Base-by-base conservation (phyloP, 2,797 vertebrate species). In the Chromis chromis region DNA sequence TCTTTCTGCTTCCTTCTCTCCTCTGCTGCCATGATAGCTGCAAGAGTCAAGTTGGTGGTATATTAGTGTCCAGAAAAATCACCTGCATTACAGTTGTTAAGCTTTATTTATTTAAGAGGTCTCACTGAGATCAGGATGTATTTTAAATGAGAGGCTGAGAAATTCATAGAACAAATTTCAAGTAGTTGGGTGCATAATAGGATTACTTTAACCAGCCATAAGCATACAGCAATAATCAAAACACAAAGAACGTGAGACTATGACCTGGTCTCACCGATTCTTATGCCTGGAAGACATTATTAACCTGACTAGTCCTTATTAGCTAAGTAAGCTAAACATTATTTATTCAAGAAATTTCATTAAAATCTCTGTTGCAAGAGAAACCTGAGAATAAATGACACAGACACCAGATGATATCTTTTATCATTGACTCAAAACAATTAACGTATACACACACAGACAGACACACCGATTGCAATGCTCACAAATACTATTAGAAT, bases 21-120 rank as follows among this genome's bases (percentile, higher is more conserved):
- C 91, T 99, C 98, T 1, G 98, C 98, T 79, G 97, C 98, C 96
- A 99, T 98, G 93, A 99, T 98, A 86, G 98, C 98, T 99, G 83
- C 89, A 89, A 82, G 70, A 92, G 56, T 70, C 55, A 80, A 78
- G 55, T 74, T 69, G 74, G 66, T 59, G 49, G 83, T 72, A 66
- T 24, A 28, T 85, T 70, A 70, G 55, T 65, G 52, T 77, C 69
- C 21, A 54, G 16, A 60, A 65, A 78, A 82, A 68, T 50, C 16
- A 73, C 62, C 68, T 22, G 6, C 13, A 12, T 46, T 28, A 71
- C 36, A 31, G 33, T 52, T 65, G 39, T 59, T 77, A n/a, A 53
- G 3, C 44, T 33, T 60, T 28, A 76, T 79, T 77, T 66, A 74
- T 73, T 83, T 9, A 64, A 42, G 19, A 57, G 40, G 42, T 68